Base-by-base conservation (phyloP, 2,888 invertebrate species). In the Tenthredo livida region DNA sequence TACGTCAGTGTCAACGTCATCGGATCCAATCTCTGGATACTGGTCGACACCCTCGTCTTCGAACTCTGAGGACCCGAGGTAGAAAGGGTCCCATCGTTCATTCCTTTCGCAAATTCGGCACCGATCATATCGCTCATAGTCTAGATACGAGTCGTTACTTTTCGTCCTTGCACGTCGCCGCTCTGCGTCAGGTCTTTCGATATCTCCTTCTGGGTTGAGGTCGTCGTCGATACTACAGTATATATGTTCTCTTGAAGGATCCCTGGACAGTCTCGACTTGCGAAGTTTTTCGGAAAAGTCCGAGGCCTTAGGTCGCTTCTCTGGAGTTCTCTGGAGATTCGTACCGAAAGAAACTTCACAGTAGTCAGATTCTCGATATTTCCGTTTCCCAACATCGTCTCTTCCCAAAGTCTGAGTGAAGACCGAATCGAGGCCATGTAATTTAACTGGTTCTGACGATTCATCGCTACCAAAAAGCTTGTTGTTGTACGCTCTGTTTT, bases 161-260 rank as follows among this genome's bases (percentile, higher is more conserved):
- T 90, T 91, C 0, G 91, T 90, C 82, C 92, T 85, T 86, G 90
- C 87, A 0, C 90, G 88, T 21, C 83, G 70, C 54, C 85, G 10
- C 40, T 61, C 40, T 29, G 84, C 65, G 29, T 54, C 84, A 21
- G 75, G 70, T 75, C 70, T 84, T 21, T 61, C 85, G 75, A 84
- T 65, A 84, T 84, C 29, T 37, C 85, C 73, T 43, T 89, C 87
- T 37, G 91, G 90, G 17, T 90, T 88, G 72, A 90, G 86, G 87
- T 95, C 94, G 88, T 96, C 96, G 89, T 96, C 96, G 92, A 96
- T 96, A 91, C 95, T 95, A 91, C 93, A 92, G 86, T 93, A 93
- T 58, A 92, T 89, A 85, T 92, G 93, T 82, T 93, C 92, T 84
- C 89, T 89, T 0, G 85, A 21, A 47, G 88, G 85, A 25, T 70